Base-by-base conservation (phyloP, 1,140 invertebrate genomes). In the Drosophila kohkoa region DNA sequence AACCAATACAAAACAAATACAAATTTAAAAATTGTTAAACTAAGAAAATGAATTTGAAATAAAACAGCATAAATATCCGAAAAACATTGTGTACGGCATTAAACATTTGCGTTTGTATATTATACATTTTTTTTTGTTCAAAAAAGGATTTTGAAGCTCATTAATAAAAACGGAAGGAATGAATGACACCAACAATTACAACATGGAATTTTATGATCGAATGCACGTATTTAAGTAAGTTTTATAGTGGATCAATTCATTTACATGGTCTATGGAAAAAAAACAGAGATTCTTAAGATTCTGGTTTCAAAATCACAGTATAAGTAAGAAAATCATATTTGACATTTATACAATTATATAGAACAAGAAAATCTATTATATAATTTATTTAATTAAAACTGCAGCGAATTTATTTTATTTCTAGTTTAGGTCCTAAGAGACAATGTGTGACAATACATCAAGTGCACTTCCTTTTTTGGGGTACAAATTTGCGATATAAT, bases 401-500 rank as follows among this genome's bases (percentile, higher is more conserved):
- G 25, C 49, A 30, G 13, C 51, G n/a, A 30, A 52, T 32, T 32
- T 28, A 52, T 38, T 38, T 55, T 11, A 16, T 38, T 55, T 55
- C 13, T 38, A 38, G 5, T 48, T 48, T 16, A 10, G 46, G 46
- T 43, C n/a, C 28, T 13, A 30, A 52, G 32, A 55, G n/a, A 55
- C 52, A 55, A 35, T 16, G 60, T 63, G 46, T 41, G 55, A 68
- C n/a, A 46, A 52, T 63, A 70, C 60, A 71, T 85, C 77, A 80
- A 49, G 16, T n/a, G 20, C 13, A 32, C 60, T 72, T 75, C 58
- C 78, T 43, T 60, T 64, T 59, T 60, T 52, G 66, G 59, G 69
- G 76, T 74, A 82, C 76, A 86, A 79, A 88, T 87, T 87, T 78
- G 81, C 59, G 64, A 79, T 83, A 77, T 88, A 87, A 87, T 87